Evolutionary conservation across 2,113 vertebrate genomes (phyloP).

Genomic region (Narcine bancroftii): DNA sequence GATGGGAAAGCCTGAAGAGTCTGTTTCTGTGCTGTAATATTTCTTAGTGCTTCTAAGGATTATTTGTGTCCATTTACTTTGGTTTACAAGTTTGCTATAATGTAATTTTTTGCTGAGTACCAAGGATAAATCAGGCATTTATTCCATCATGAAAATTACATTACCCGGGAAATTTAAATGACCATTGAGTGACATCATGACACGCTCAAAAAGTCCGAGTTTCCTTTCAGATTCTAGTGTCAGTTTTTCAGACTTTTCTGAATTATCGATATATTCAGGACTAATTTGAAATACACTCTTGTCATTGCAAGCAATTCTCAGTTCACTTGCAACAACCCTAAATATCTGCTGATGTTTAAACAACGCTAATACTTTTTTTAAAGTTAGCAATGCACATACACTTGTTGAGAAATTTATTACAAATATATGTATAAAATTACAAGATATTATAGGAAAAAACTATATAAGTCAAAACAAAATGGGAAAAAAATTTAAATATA

Average conservation of each 20-base stretch:
- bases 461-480: too few species aligned
- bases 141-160: background rate
- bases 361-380: background rate
- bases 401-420: too few species aligned
- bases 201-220: background rate
- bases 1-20: too few species aligned
- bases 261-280: background rate
- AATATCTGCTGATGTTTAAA: constrained; percentile 7
- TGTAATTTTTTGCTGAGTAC: background rate
- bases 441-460: too few species aligned
- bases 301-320: constrained; percentile 15
- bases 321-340: background rate
- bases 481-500: too few species aligned
- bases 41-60: too few species aligned
- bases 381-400: too few species aligned
- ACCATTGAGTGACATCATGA: background rate
- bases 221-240: background rate
- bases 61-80: background rate
- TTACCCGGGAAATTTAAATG: background rate
- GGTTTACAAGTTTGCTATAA: background rate
- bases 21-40: too few species aligned
- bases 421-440: too few species aligned
- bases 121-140: background rate
- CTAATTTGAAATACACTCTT: background rate
- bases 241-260: background rate